Base-by-base conservation (phyloP, 1,140 invertebrate genomes). In the Cepaea nemoralis region DNA sequence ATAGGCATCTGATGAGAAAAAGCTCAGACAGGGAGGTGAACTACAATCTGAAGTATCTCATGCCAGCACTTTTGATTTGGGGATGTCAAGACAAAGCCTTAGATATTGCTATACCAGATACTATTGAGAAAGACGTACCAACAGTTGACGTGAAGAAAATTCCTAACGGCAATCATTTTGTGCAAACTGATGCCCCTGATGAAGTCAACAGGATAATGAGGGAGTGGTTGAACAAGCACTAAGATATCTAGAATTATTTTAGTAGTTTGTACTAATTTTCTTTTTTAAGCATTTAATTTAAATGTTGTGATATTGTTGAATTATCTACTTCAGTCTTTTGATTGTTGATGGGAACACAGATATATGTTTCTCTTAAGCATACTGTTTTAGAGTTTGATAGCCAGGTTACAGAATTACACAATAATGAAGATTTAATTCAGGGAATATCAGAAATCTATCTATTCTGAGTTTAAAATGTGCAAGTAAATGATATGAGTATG, bases 131-230 rank as follows among this genome's bases (percentile, higher is more conserved):
- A 50, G 31, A 35, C 3, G 48, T n/a, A 19, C 74, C 74, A 12
- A 94, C 94, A 81, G 94, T 93, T 80, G 92, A 88, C 2, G 89
- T 96, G 0, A 94, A 95, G 91, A 92, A 95, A 39, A 92, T 96
- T n/a, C 92, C 94, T 37, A 93, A 90, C 33, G 86, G 88, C 24
- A 94, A 93, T n/a, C 95, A 96, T 89, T 96, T 95, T 92, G 94
- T 95, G 0, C 95, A 96, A 85, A 94, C 96, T 90, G 95, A 96
- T 87, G 92, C 92, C 63, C 94, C 95, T 1, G 91, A 94, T 33
- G 86, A 91, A 45, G 94, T 96, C 5, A 96, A 96, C 89, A 91
- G 93, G 80, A 87, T 93, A 40, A 93, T 96, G 42, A 86, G 94
- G 14, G 94, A 94, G 88, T 96, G 45, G 77, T 42, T 37, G 69